Evolutionary conservation across 2,113 vertebrate genomes (phyloP), one percentile per base, ranked within the genome.

Genomic region (Agapornis roseicollis): DNA sequence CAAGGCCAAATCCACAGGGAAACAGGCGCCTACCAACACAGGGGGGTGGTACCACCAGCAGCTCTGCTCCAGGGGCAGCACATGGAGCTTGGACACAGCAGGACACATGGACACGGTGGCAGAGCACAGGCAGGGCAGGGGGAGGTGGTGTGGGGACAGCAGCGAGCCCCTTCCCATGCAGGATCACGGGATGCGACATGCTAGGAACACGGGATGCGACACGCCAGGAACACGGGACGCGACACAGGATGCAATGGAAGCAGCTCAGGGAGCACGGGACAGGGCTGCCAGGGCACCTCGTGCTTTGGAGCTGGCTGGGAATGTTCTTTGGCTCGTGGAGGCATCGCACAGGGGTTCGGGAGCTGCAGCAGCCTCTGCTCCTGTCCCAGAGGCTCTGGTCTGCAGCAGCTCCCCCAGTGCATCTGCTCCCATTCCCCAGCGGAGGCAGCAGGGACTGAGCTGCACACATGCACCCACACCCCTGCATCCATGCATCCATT

Each of bases 81-180:
- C 49, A 8, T 1, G 1, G 61, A 1, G 27, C 47, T 60, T 2
- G 29, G 55, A 82, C 6, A 2, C 4, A 27, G 55, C 71, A 5
- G 44, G 49, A 20, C n/a, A 65, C 46, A 3, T 14, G 1, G 28
- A 50, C 46, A n/a, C 10, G 1, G 52, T 3, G 1, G 31, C 72
- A 39, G 31, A 58, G 53, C 72, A 35, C 12, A 13, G n/a, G 41
- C 5, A 2, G 35, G 53, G 41, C 28, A 13, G 24, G 66, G 25
- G 17, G 8, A 39, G 9, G 61, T 11, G 13, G 64, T 2, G 4
- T 14, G 16, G n/a, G 63, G 37, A 8, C 2, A 5, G 65, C 12
- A 9, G 13, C 2, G 20, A 58, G 41, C 24, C 53, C 35, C 37
- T 20, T 41, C 50, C 44, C 61, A 58, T 24, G 56, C 56, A n/a